Base-by-base conservation (phyloP, 2,888 invertebrate species). In the Julus scanicus region DNA sequence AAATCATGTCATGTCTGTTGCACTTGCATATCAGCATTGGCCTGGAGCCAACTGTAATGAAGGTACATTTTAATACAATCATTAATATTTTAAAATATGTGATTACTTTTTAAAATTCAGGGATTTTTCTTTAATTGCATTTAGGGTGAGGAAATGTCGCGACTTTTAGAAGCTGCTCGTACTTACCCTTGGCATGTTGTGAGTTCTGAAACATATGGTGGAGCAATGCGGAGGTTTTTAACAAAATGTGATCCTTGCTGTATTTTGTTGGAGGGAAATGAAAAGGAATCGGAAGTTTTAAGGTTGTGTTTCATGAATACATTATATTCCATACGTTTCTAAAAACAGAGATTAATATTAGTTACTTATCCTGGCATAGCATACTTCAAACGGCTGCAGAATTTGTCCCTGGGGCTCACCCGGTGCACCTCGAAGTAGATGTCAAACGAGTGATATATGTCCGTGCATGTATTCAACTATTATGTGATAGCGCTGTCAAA, bases 201-300 rank as follows among this genome's bases (percentile, higher is more conserved):
- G 3, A 95, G 95, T 89, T 93, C 94, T 17, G 91, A 92, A 39
- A 93, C 94, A 53, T 94, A 95, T 90, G 95, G 95, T 91, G 94
- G 94, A 88, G 93, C 95, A 57, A 93, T 95, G 90, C 95, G 95
- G 91, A 96, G 96, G 96, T 95, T 95, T 90, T 94, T 96, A 11
- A 94, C 95, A 93, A 95, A 95, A 89, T 95, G 95, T 90, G 95
- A 96, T 92, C 94, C 95, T 0, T 93, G 94, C 87, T 95, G 95
- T 89, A 93, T 96, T 53, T 92, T 96, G 39, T 91, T 90, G 53
- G 92, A 92, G 29, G 92, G 92, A 89, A 53, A 90, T 90, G 89
- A 90, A 91, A 85, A 90, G 86, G 57, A 89, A 89, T 13, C 90
- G 90, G 15, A 87, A 90, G 80, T 88, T 89, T 89, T 90, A 89